These are phyloP conservation scores for Odontamblyopus rebecca DNA, from an alignment of 2,797 vertebrate genomes.

Conservation along the genomic window DNA sequence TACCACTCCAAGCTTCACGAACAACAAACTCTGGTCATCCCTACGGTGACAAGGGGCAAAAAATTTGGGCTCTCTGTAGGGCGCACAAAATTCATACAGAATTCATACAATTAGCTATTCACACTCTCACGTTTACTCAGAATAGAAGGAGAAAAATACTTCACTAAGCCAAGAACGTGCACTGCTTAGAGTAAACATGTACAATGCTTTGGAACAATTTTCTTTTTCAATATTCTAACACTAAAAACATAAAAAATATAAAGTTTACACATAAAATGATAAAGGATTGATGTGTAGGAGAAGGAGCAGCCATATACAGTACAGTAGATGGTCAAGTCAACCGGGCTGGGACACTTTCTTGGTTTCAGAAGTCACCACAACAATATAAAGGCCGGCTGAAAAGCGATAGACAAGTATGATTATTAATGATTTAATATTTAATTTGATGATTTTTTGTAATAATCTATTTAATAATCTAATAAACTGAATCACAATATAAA, in stretches of 20 bases:
- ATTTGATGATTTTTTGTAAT: no score
- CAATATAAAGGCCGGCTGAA: no score
- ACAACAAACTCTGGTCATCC: conserved; percentile 54
- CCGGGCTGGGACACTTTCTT: no score
- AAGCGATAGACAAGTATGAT: no score
- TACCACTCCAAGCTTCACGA: conserved; percentile 50
- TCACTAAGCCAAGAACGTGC: neutral
- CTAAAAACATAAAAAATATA: neutral
- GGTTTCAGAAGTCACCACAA: no score
- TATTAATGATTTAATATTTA: no score
- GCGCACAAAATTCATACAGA: conserved; percentile 42
- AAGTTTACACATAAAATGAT: neutral
- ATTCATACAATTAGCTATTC: neutral
- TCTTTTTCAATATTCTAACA: neutral
- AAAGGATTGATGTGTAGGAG: neutral
- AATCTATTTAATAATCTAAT: no score
- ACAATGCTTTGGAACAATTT: neutral
- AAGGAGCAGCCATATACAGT: neutral
- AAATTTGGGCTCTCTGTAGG: conserved; percentile 51
- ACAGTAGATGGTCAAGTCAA: no score
- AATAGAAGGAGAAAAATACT: no score
- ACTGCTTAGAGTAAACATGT: neutral
- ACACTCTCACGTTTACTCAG: neutral
- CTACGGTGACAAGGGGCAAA: conserved; percentile 68
- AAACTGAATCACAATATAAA: neutral